phyloP scores from a whole-genome alignment of 2,888 invertebrate species.

The Bembecia ichneumoniformis region DNA sequence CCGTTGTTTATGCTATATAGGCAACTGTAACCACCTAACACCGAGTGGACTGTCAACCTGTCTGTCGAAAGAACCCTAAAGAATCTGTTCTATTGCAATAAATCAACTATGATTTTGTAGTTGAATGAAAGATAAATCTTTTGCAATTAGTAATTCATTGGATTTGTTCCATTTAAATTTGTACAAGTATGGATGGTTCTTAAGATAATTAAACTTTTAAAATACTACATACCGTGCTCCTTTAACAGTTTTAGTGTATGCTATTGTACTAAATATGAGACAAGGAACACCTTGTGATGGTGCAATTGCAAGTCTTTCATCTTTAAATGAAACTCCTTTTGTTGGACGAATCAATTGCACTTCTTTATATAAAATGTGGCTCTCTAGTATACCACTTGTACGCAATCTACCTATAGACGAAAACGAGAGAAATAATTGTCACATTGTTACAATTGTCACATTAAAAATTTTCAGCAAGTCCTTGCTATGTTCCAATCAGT shows the following conservation, averaged over 20 bases:
- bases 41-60: too few relatives aligned
- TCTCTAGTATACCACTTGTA: constrained; percentile 69
- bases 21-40: too few relatives aligned
- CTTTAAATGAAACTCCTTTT: constrained; percentile 79
- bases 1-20: too few relatives aligned
- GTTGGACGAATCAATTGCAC: constrained; percentile 73
- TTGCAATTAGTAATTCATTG: neutral
- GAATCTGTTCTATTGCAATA: too few relatives aligned
- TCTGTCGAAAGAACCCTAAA: too few relatives aligned
- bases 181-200: neutral
- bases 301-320: constrained; percentile 87
- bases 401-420: constrained; percentile 56
- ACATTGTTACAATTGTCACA: too few relatives aligned
- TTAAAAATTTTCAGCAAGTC: too few relatives aligned
- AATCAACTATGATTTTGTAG: too few relatives aligned
- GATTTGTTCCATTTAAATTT: neutral
- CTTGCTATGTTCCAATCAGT: too few relatives aligned
- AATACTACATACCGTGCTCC: constrained; percentile 68
- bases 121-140: too few relatives aligned
- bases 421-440: neutral
- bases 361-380: constrained; percentile 69
- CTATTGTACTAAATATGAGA: constrained; percentile 88
- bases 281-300: constrained; percentile 85
- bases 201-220: neutral
- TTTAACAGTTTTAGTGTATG: constrained; percentile 80